These are phyloP conservation scores for Hemithea aestivaria DNA, from an alignment of 2,888 invertebrate species.

Conservation along the genomic window DNA sequence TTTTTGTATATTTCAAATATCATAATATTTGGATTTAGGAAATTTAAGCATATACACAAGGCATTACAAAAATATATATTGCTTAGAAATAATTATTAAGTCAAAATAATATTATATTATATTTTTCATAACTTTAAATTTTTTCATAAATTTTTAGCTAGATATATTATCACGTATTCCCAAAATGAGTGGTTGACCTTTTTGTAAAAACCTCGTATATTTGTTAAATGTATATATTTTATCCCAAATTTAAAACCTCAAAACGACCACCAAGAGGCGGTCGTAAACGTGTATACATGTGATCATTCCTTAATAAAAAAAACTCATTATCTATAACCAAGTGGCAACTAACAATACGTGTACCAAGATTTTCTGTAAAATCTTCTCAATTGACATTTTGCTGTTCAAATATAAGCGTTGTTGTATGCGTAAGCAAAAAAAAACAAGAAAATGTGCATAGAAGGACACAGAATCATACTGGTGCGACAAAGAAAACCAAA, in stretches of 20 bases:
- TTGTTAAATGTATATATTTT: no score
- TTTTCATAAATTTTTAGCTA: no score
- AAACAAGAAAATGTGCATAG: conserved; percentile 61
- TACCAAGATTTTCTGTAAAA: conserved; percentile 56
- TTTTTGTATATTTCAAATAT: neutral
- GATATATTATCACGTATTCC: no score
- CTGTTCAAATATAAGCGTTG: conserved; percentile 58
- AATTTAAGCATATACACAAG: no score
- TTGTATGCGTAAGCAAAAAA: conserved; percentile 56
- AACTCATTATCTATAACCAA: conserved; percentile 45
- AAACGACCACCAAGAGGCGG: conserved; percentile 39
- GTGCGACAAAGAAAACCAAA: conserved; percentile 35
- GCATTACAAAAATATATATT: no score
- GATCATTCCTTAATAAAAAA: conserved; percentile 68
- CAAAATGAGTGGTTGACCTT: no score
- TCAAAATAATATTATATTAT: no score
- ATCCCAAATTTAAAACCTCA: conserved; percentile 45
- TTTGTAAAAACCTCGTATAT: no score
- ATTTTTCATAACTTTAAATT: no score
- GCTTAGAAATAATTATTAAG: no score
- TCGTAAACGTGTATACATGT: conserved; percentile 55
- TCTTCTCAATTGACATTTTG: conserved; percentile 40
- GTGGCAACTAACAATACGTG: conserved; percentile 40
- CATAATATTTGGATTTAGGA: no score
- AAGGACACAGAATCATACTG: conserved; percentile 70